Base-by-base conservation (phyloP, 1,140 invertebrate genomes). In the Drosophila littoralis region DNA sequence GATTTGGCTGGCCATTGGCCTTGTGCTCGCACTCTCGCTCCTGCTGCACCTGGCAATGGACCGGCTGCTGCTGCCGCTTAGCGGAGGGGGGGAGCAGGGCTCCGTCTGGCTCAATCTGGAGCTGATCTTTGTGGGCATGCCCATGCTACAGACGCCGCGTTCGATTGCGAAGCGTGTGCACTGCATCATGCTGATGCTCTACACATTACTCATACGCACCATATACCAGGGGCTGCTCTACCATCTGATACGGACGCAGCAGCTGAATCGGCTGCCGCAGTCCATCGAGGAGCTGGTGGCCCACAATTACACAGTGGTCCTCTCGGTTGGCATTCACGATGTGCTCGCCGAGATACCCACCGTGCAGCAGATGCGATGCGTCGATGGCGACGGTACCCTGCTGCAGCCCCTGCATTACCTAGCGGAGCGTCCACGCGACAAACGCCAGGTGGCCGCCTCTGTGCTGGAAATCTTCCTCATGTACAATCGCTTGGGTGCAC, bases 91-190 rank as follows among this genome's bases (percentile, higher is more conserved):
- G 7, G 65, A 73, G 2, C 17, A 10, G 12, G n/a, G 32, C 2
- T 15, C 38, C 3, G 8, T 32, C 1, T 38, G 52, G 43, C 60
- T 75, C 1, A 75, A 75, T 15, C 0, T 71, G n/a, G 63, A 72
- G 58, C 67, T 88, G 0, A 84, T 88, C 2, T 78, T 88, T 13
- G 84, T 88, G 54, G 84, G 84, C 8, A 90, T 88, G 81, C 84
- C 84, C 0, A 45, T 88, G 50, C 12, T 70, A 48, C 43, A 46
- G 13, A 9, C 9, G 0, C 77, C 84, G 0, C 32, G 50, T 8
- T 64, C 55, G 0, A 76, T 57, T 13, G 63, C 77, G 0, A 79
- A 64, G 0, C 90, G 90, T 0, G 45, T 88, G 6, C 70, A 81
- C 28, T 90, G 77, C 59, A 52, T 90, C 0, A 46, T 74, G 57